Conservation (phyloP, 2,797 vertebrate genomes). For the Hoplostethus atlanticus region DNA sequence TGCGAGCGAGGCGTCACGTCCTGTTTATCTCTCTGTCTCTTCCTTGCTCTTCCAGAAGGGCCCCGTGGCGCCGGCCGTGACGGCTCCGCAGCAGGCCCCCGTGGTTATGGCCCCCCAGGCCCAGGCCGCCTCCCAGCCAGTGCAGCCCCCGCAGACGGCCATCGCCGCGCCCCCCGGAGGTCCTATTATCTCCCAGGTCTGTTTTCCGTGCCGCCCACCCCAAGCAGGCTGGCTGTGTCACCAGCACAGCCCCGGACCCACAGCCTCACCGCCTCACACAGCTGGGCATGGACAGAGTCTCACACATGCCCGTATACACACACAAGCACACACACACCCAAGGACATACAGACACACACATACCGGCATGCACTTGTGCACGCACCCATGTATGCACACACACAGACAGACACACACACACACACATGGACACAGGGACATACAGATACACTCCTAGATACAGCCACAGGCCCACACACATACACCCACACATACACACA, state of each 20-base stretch:
- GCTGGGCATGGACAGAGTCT: conserved; percentile 71
- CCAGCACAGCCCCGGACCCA: conserved; percentile 42
- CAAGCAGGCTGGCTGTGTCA: conserved; percentile 71
- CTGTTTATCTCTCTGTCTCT: conserved; percentile 85
- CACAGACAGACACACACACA: conserved; percentile 10
- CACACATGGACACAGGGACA: conserved; percentile 20
- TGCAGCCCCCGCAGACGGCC: conserved; percentile 79
- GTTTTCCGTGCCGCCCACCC: conserved; percentile 37
- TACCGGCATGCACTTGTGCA: conserved; percentile 13
- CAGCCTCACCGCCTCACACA: conserved; percentile 57
- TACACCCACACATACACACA: not conserved
- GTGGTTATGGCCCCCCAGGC: conserved; percentile 80
- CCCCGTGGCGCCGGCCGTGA: conserved; percentile 80
- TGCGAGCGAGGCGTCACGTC: conserved; percentile 84
- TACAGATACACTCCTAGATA: conserved; percentile 4
- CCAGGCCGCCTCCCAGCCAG: conserved; percentile 80
- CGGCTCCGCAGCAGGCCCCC: conserved; percentile 83
- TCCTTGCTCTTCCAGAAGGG: conserved; percentile 82
- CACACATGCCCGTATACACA: conserved; percentile 66
- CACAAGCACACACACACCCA: conserved; percentile 66
- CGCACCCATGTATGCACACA: conserved; percentile 10
- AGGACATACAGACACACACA: conserved; percentile 52
- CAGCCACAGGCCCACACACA: too few relatives aligned
- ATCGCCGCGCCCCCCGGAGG: conserved; percentile 82
- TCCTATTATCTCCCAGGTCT: conserved; percentile 87